Percentiles rank a stretch among this genome's conserved stretches.
Conservation (phyloP, 2,888 invertebrate species). For the Polymixis flavicincta region DNA sequence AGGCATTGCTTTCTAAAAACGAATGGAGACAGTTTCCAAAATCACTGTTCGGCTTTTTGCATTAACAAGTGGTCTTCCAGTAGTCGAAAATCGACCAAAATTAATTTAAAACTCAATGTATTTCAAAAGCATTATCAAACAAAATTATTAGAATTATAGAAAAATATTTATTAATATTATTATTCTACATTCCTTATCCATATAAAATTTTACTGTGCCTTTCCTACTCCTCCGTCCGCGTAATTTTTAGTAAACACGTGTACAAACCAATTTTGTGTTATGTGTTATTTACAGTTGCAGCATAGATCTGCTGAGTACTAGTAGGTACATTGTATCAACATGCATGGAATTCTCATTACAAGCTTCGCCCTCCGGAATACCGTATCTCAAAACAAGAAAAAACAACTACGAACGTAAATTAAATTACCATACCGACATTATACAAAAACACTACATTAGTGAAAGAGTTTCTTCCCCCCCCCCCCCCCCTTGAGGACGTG, state of each 20-base stretch:
- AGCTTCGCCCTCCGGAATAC: neutral
- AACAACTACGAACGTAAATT: constrained; percentile 8
- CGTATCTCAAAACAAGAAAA: neutral
- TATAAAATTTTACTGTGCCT: too few relatives aligned
- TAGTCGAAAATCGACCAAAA: too few relatives aligned
- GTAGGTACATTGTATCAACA: neutral
- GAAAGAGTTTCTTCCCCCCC: constrained; percentile 22
- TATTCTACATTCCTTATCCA: too few relatives aligned
- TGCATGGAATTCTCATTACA: neutral
- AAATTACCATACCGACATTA: constrained; percentile 11
- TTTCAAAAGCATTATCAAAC: too few relatives aligned
- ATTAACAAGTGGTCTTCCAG: too few relatives aligned
- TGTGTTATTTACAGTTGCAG: too few relatives aligned
- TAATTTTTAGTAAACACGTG: too few relatives aligned
- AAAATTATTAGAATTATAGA: too few relatives aligned
- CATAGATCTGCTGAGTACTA: neutral
- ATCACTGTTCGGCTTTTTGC: neutral
- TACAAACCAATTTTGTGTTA: too few relatives aligned
- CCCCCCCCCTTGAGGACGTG: neutral
- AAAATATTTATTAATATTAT: too few relatives aligned
- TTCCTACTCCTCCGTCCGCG: too few relatives aligned
- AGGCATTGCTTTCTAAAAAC: neutral
- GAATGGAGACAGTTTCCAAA: neutral
- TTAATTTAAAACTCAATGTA: too few relatives aligned
- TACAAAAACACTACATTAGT: constrained; percentile 16